Conservation (phyloP, 2,888 invertebrate species). For the Neria commutata region DNA sequence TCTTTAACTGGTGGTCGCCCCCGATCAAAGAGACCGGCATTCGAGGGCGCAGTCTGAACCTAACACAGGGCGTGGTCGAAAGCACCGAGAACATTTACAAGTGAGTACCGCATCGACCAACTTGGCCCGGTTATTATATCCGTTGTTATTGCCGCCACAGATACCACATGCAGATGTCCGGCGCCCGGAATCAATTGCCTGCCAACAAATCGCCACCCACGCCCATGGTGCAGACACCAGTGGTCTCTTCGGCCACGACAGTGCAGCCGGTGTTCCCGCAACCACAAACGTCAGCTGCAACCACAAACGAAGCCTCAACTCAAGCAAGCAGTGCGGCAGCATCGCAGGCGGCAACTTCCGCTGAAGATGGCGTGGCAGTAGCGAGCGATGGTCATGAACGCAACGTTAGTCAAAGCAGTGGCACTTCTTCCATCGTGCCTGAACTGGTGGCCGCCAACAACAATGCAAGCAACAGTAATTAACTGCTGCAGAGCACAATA, state of each 20-base stretch:
- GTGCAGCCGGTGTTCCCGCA: conserved; percentile 58
- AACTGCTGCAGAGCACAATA: conserved; percentile 5
- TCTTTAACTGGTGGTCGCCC: conserved; percentile 97
- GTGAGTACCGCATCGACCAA: conserved; percentile 41
- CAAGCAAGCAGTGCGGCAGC: conserved; percentile 62
- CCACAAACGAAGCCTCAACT: conserved; percentile 68
- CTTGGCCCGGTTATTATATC: background rate
- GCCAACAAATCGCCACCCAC: conserved; percentile 71
- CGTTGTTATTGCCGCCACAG: conserved; percentile 50
- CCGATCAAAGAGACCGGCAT: conserved; percentile 74
- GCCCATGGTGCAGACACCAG: conserved; percentile 73
- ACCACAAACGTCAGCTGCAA: conserved; percentile 35
- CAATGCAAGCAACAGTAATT: conserved; percentile 47
- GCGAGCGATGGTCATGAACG: conserved; percentile 66
- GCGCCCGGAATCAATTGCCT: conserved; percentile 65
- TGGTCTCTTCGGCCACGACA: conserved; percentile 58
- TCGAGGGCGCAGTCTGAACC: conserved; percentile 81
- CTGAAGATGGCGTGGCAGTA: conserved; percentile 20
- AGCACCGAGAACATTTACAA: conserved; percentile 79
- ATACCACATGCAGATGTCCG: conserved; percentile 79
- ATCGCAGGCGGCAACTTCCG: conserved; percentile 59
- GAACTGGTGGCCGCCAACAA: conserved; percentile 50
- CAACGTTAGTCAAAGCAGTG: conserved; percentile 68
- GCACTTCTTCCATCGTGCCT: conserved; percentile 50
- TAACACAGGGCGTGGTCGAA: conserved; percentile 78